Evolutionary conservation across 1,140 invertebrate species (phyloP).

Genomic region (Ditylenchus dipsaci): DNA sequence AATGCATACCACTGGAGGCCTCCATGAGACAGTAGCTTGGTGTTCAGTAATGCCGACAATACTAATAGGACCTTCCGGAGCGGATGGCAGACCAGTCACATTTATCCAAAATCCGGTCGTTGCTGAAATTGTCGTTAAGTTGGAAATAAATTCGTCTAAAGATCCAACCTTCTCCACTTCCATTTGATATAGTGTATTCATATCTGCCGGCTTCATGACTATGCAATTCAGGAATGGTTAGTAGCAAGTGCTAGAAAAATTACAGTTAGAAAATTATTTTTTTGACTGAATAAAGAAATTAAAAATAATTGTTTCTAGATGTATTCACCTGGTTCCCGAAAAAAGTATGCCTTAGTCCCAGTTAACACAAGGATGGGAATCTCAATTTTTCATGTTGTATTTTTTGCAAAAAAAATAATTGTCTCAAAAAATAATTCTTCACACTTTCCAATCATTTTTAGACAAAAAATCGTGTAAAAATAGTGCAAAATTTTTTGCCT

Average conservation of each 20-base stretch:
- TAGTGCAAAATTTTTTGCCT: no score
- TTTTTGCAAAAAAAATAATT: no score
- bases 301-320: no score
- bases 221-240: slow-evolving; percentile 58
- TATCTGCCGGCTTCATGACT: slow-evolving; percentile 69
- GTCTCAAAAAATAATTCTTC: no score
- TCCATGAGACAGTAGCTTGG: slow-evolving; percentile 84
- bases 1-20: slow-evolving; percentile 68
- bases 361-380: no score
- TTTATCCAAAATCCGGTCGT: slow-evolving; percentile 74
- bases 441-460: no score
- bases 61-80: slow-evolving; percentile 84
- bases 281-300: no score
- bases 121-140: neutral
- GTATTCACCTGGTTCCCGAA: no score
- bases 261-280: no score
- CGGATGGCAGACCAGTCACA: slow-evolving; percentile 84
- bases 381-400: no score
- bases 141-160: neutral
- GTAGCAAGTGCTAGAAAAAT: slow-evolving; percentile 41
- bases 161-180: slow-evolving; percentile 8
- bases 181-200: slow-evolving; percentile 79
- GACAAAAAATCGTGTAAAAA: no score
- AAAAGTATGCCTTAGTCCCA: no score
- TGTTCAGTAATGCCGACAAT: slow-evolving; percentile 81